Evolutionary conservation across 2,888 invertebrate species (phyloP).

Genomic region (Drosophila prostipennis): DNA sequence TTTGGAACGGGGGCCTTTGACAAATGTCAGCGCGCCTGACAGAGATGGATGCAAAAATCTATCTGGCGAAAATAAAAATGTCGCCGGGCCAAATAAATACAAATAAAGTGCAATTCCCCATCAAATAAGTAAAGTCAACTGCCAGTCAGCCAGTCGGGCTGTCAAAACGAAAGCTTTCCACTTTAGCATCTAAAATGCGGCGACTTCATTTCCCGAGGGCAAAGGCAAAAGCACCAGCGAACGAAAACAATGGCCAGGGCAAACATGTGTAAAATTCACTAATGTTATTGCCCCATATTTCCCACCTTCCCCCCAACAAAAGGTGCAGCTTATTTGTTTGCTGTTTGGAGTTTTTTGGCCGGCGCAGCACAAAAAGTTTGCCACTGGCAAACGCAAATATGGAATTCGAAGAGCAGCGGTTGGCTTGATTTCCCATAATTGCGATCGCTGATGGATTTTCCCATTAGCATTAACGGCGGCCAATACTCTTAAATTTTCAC

Average conservation of each 20-base stretch:
- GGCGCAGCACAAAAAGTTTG: too few relatives aligned
- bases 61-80: constrained; percentile 70
- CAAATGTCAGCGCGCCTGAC: constrained; percentile 65
- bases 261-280: constrained; percentile 11
- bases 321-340: constrained; percentile 1
- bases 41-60: constrained; percentile 73
- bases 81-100: constrained; percentile 46
- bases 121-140: constrained; percentile 68
- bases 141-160: constrained; percentile 74
- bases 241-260: constrained; percentile 2
- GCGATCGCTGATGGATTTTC: constrained; percentile 34
- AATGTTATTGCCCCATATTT: constrained; percentile 10
- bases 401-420: not conserved
- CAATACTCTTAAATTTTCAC: not conserved
- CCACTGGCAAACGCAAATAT: not conserved
- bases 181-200: constrained; percentile 1
- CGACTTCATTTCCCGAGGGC: constrained; percentile 10
- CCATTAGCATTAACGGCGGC: constrained; percentile 39
- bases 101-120: constrained; percentile 71
- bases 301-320: not conserved
- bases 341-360: not conserved
- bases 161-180: constrained; percentile 30
- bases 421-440: constrained; percentile 19
- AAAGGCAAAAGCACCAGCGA: too few relatives aligned
- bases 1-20: constrained; percentile 36